Evolutionary conservation across 2,797 vertebrate species (phyloP).

Genomic region (Gambusia yucatana): DNA sequence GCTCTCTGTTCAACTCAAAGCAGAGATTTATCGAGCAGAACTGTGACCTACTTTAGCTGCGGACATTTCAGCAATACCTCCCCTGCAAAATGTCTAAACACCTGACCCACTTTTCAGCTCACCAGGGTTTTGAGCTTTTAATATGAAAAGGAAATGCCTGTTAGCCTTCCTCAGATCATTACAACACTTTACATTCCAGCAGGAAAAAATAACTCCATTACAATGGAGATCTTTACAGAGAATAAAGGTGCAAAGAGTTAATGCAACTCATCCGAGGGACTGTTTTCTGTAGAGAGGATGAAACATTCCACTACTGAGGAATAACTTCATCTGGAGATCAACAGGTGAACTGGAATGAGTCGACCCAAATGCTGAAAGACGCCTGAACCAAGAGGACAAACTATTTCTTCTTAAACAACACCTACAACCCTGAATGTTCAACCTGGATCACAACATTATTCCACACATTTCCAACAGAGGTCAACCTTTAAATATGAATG

Average conservation of each 20-base stretch:
- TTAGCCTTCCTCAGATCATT: neutral
- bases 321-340: neutral
- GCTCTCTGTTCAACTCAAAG: conserved; percentile 31
- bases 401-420: neutral
- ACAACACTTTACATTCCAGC: neutral
- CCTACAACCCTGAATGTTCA: neutral
- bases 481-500: neutral
- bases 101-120: conserved; percentile 65
- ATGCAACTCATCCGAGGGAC: no score
- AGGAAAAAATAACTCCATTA: conserved; percentile 1
- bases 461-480: no score
- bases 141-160: neutral
- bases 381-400: neutral
- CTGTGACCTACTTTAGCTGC: conserved; percentile 63
- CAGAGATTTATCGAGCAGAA: conserved; percentile 68
- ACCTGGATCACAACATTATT: neutral
- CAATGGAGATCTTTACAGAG: neutral
- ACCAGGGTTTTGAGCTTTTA: conserved; percentile 40
- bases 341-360: neutral
- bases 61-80: conserved; percentile 56
- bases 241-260: neutral
- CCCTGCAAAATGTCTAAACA: conserved; percentile 50
- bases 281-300: neutral
- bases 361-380: neutral
- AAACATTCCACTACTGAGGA: no score